These are phyloP conservation scores for Argyra leucocephala DNA, from an alignment of 2,888 invertebrate genomes.

Conservation along the genomic window DNA sequence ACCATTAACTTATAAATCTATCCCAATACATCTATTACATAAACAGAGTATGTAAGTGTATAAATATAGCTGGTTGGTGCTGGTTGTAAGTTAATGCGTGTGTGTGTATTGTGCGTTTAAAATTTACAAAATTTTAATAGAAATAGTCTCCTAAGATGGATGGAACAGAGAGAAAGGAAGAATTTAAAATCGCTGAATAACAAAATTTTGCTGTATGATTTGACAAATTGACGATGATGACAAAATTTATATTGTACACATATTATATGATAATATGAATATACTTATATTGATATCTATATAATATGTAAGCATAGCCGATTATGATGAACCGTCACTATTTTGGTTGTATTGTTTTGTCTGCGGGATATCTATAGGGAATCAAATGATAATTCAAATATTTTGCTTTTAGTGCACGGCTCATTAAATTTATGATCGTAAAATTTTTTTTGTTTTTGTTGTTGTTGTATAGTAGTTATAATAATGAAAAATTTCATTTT, in stretches of 20 bases:
- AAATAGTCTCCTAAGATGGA: neutral
- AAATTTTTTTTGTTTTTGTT: neutral
- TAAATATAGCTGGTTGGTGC: too few relatives aligned
- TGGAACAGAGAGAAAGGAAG: neutral
- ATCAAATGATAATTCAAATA: too few relatives aligned
- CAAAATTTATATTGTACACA: neutral
- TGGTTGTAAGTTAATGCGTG: too few relatives aligned
- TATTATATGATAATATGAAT: too few relatives aligned
- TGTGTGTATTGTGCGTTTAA: neutral
- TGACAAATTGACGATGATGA: conserved; percentile 3
- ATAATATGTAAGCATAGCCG: too few relatives aligned
- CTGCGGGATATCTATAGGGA: neutral
- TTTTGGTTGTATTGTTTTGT: neutral
- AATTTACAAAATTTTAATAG: too few relatives aligned
- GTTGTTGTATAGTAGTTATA: too few relatives aligned
- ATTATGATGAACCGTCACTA: neutral
- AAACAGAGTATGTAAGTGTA: too few relatives aligned
- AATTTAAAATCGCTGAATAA: neutral
- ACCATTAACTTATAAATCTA: neutral
- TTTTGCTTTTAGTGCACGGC: neutral
- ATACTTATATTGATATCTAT: too few relatives aligned
- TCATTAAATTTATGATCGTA: neutral
- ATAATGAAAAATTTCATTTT: too few relatives aligned
- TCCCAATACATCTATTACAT: neutral
- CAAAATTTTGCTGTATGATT: neutral